These are phyloP conservation scores for Berghia stephanieae DNA, from an alignment of 1,140 invertebrate species.

Conservation along the genomic window DNA sequence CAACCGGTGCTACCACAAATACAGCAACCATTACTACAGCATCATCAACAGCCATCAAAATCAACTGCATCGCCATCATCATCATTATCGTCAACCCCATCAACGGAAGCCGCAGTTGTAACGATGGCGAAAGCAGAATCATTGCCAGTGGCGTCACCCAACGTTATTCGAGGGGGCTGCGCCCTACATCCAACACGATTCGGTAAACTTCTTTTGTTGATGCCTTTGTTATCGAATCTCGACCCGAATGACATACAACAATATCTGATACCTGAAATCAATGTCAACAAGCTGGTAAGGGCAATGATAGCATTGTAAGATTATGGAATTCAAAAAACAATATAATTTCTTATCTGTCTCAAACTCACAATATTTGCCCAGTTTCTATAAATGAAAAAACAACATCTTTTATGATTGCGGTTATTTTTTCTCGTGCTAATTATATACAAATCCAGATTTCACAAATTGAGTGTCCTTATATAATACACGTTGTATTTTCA, in stretches of 20 bases:
- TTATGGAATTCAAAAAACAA: too few species aligned
- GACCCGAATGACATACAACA: conserved; percentile 80
- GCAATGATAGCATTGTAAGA: too few species aligned
- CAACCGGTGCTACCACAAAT: too few species aligned
- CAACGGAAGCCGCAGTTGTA: neutral
- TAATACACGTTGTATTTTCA: too few species aligned
- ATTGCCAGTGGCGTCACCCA: conserved; percentile 78
- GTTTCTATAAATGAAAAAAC: too few species aligned
- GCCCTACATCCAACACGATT: conserved; percentile 76
- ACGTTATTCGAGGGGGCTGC: conserved; percentile 69
- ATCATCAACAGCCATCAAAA: neutral
- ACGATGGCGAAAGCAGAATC: too few species aligned
- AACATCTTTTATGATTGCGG: too few species aligned
- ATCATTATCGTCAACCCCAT: neutral
- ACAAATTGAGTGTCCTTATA: too few species aligned
- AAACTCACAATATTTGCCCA: too few species aligned
- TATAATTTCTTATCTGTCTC: too few species aligned
- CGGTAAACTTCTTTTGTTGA: conserved; percentile 80
- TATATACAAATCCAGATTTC: too few species aligned
- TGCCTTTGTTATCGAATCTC: conserved; percentile 77
- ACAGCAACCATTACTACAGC: conserved; percentile 22
- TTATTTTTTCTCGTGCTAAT: too few species aligned
- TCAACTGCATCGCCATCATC: neutral
- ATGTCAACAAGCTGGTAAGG: conserved; percentile 24
- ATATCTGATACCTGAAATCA: conserved; percentile 87